Evolutionary conservation across 2,113 vertebrate species (phyloP).

Genomic region (Cyprinus carpio): DNA sequence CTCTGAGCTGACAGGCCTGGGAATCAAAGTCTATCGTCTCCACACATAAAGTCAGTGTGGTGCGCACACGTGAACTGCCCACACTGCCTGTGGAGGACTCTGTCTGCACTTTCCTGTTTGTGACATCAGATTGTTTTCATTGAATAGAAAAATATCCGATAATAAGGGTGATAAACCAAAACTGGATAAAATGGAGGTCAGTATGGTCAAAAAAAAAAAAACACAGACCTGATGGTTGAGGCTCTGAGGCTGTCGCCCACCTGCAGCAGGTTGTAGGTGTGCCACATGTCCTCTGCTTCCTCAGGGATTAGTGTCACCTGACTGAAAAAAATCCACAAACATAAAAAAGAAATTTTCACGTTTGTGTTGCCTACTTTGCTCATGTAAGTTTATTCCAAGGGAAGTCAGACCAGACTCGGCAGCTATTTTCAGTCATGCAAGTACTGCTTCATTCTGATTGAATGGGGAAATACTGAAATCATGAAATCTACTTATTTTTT

Average conservation of each 20-base stretch:
- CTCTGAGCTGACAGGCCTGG: constrained; percentile 91
- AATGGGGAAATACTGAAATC: too few relatives aligned
- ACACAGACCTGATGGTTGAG: constrained; percentile 86
- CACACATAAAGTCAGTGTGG: constrained; percentile 89
- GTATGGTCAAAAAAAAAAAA: neutral
- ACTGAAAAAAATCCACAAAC: constrained; percentile 54
- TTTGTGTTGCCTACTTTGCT: neutral
- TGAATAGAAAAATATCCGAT: neutral
- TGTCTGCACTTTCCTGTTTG: constrained; percentile 89
- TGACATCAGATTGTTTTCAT: neutral
- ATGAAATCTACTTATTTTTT: too few relatives aligned
- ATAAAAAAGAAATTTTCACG: neutral
- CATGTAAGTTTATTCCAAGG: too few relatives aligned
- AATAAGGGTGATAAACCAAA: neutral
- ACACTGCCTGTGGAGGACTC: constrained; percentile 94
- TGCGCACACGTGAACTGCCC: constrained; percentile 91
- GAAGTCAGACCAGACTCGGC: too few relatives aligned
- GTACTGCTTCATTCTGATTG: too few relatives aligned
- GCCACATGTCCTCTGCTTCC: constrained; percentile 98
- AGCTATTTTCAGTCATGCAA: too few relatives aligned
- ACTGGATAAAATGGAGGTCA: neutral
- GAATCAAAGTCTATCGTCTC: constrained; percentile 94
- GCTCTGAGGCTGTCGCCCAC: constrained; percentile 92
- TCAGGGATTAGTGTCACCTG: constrained; percentile 95
- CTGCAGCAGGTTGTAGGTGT: constrained; percentile 95